phyloP scores from a whole-genome alignment of 2,888 invertebrate species.

The Oxyteleia sp. region DNA sequence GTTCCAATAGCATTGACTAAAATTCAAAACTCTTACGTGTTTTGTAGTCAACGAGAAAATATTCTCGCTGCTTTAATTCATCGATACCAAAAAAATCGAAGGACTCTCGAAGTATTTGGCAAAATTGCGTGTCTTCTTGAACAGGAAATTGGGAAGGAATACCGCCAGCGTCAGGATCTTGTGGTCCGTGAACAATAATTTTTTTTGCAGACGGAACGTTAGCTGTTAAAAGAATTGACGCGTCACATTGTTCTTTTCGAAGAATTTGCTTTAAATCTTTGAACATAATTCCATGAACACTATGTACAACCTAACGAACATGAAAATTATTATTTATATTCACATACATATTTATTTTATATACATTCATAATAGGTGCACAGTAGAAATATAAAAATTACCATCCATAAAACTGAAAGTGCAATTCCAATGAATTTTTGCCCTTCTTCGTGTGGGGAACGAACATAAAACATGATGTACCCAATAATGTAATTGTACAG shows the following conservation, averaged over 20 bases:
- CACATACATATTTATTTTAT: neutral
- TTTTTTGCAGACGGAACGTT: slow-evolving; percentile 99
- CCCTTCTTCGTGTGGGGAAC: slow-evolving; percentile 98
- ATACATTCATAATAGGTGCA: too few species aligned
- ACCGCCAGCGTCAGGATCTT: slow-evolving; percentile 95
- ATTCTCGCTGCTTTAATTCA: slow-evolving; percentile 95
- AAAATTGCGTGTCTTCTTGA: slow-evolving; percentile 98
- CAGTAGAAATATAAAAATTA: slow-evolving; percentile 85
- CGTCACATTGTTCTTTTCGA: slow-evolving; percentile 99
- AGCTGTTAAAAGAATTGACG: slow-evolving; percentile 98
- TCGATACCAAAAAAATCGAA: slow-evolving; percentile 99
- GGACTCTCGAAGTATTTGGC: slow-evolving; percentile 97
- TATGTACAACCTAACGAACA: slow-evolving; percentile 94
- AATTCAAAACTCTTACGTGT: slow-evolving; percentile 92
- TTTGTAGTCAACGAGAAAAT: slow-evolving; percentile 99
- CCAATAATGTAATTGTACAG: slow-evolving; percentile 99
- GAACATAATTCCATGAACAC: slow-evolving; percentile 99
- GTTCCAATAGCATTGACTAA: too few species aligned
- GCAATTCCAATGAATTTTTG: slow-evolving; percentile 98
- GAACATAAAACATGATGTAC: too few species aligned
- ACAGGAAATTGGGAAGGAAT: slow-evolving; percentile 99
- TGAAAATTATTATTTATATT: slow-evolving; percentile 13
- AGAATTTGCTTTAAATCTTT: slow-evolving; percentile 99
- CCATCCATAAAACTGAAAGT: slow-evolving; percentile 98
- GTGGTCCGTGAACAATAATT: slow-evolving; percentile 98